Base-by-base conservation (phyloP, 2,888 invertebrate genomes). In the Thyatira batis region DNA sequence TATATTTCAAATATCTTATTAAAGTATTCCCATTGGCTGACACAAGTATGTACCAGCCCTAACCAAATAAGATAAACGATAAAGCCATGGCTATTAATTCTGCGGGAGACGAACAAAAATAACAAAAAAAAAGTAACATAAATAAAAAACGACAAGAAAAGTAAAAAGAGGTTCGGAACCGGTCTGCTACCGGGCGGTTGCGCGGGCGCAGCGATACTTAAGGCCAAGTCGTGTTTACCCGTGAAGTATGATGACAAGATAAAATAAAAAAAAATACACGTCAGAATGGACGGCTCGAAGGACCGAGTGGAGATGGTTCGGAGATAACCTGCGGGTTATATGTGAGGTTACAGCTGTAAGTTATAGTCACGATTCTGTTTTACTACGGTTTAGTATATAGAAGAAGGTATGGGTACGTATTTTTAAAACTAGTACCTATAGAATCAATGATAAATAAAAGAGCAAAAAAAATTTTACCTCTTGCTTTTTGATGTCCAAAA, bases 61-160 rank as follows among this genome's bases (percentile, higher is more conserved):
- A 55, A 43, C 46, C 59, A 57, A 67, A 67, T 64, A 64, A 76
- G 80, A 80, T 80, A 75, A 78, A 78, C 62, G 78, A 81, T 76
- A 73, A 77, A 71, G 67, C 65, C 65, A 61, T 52, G 71, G 73
- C 78, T 74, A 82, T 82, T 79, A 80, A 82, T 82, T 80, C 71
- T 60, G 73, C 73, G 68, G 66, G 58, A 62, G 61, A 69, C 65
- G 63, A 66, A 71, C 61, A 70, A 63, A 71, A 68, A 65, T 55
- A 69, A 62, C 67, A 67, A 67, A 69, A 64, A 65, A 49, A 57
- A 51, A 54, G 49, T 44, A 63, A 57, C 55, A 60, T 50, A n/a
- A n/a, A 53, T 45, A 52, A 49, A 57, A 58, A 52, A 58, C n/a
- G 54, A 45, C 45, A 30, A 51, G 53, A 63, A 57, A 55, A 57